phyloP scores from a whole-genome alignment of 2,113 vertebrate species.

The Opisthocomus hoazin region DNA sequence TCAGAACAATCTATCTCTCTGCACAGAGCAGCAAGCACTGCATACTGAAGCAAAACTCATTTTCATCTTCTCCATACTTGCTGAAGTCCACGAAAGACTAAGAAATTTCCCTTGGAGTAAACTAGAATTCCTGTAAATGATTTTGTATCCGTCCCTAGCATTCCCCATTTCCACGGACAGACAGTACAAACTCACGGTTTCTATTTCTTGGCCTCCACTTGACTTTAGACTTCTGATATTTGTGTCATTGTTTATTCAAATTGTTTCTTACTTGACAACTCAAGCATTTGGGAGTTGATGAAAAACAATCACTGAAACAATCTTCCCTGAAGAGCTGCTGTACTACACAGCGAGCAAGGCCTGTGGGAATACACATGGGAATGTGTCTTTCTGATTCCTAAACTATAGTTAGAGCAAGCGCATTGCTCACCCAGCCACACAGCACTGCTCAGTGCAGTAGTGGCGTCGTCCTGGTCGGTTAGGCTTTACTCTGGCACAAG shows the following conservation, averaged over 20 bases:
- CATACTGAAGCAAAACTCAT: neutral
- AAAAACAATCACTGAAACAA: neutral
- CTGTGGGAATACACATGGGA: neutral
- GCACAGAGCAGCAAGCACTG: neutral
- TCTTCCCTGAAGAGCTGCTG: neutral
- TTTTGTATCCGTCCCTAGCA: neutral
- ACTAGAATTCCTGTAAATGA: neutral
- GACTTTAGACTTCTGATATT: neutral
- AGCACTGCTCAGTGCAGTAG: neutral
- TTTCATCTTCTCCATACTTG: neutral
- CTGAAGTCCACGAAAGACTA: neutral
- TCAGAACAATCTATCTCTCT: neutral
- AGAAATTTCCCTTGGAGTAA: neutral
- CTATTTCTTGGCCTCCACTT: neutral
- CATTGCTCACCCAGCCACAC: fast-evolving
- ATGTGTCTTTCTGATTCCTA: neutral
- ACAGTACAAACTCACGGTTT: neutral
- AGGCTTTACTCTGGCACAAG: neutral
- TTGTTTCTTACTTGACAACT: neutral
- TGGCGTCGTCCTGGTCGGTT: fast-evolving
- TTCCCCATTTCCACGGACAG: neutral
- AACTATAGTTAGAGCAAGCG: neutral
- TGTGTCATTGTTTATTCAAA: neutral
- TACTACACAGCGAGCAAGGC: neutral
- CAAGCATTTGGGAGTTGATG: neutral